These are phyloP conservation scores for Eilema griseolum DNA, from an alignment of 2,888 invertebrate genomes.

Conservation along the genomic window DNA sequence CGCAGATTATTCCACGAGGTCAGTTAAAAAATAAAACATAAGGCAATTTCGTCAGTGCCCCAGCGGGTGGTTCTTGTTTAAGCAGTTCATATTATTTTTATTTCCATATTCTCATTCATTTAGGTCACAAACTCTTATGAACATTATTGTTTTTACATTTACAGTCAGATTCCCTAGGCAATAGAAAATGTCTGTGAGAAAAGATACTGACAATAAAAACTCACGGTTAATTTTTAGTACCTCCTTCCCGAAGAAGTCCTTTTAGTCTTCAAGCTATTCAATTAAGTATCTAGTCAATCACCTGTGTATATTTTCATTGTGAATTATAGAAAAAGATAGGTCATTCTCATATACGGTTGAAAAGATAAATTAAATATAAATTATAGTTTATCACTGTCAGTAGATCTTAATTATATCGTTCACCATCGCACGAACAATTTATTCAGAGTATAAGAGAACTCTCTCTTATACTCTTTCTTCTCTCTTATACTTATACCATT, in stretches of 20 bases:
- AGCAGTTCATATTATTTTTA: not conserved
- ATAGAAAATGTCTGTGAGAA: not conserved
- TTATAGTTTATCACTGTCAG: not conserved
- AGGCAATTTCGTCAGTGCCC: not conserved
- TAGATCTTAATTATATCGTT: too few relatives aligned
- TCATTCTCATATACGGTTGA: not conserved
- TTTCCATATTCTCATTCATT: not conserved
- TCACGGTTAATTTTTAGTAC: not conserved
- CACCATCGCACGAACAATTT: too few relatives aligned
- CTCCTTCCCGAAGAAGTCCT: not conserved
- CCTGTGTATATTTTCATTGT: not conserved
- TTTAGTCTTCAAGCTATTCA: not conserved
- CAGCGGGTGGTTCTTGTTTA: not conserved
- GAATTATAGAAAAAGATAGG: not conserved
- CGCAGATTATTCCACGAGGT: too few relatives aligned
- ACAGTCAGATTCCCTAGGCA: not conserved
- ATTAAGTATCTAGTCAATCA: not conserved
- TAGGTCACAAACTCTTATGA: slow-evolving; percentile 2
- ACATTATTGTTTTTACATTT: not conserved
- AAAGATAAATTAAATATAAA: not conserved
- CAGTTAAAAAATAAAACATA: not conserved
- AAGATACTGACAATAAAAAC: not conserved
- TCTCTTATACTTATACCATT: too few relatives aligned
- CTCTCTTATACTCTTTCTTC: too few relatives aligned
- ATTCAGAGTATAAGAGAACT: too few relatives aligned